Conservation (phyloP, 2,797 vertebrate genomes). For the Glyptemys insculpta region DNA sequence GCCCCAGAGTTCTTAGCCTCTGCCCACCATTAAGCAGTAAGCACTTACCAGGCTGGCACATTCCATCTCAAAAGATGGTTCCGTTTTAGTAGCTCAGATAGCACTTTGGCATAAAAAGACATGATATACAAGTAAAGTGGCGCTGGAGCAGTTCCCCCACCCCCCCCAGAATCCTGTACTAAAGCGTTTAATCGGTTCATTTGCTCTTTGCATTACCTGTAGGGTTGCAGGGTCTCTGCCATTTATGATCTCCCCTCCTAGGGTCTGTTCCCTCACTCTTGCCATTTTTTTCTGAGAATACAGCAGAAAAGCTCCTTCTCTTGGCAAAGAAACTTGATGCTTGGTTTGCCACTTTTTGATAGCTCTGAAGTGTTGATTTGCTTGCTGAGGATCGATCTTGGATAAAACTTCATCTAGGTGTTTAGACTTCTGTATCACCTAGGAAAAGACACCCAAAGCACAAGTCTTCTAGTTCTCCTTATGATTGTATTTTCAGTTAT, state of each 20-base stretch:
- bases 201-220: constrained; percentile 80
- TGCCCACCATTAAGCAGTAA: background rate
- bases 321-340: constrained; percentile 73
- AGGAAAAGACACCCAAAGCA: background rate
- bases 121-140: background rate
- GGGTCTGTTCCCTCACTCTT: constrained; percentile 77
- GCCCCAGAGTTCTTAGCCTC: background rate
- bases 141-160: rapidly evolving
- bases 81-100: background rate
- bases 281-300: constrained; percentile 91
- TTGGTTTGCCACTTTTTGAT: constrained; percentile 90
- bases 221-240: constrained; percentile 80
- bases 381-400: constrained; percentile 85
- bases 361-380: constrained; percentile 84
- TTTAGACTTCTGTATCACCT: constrained; percentile 92
- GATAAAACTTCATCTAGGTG: constrained; percentile 88
- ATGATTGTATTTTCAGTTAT: background rate
- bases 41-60: background rate
- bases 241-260: constrained; percentile 39
- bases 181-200: background rate
- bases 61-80: background rate
- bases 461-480: background rate
- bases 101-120: background rate
- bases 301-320: constrained; percentile 89
- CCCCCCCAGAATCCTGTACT: background rate